phyloP scores from a whole-genome alignment of 2,113 vertebrate species.

The Carlito syrichta region DNA sequence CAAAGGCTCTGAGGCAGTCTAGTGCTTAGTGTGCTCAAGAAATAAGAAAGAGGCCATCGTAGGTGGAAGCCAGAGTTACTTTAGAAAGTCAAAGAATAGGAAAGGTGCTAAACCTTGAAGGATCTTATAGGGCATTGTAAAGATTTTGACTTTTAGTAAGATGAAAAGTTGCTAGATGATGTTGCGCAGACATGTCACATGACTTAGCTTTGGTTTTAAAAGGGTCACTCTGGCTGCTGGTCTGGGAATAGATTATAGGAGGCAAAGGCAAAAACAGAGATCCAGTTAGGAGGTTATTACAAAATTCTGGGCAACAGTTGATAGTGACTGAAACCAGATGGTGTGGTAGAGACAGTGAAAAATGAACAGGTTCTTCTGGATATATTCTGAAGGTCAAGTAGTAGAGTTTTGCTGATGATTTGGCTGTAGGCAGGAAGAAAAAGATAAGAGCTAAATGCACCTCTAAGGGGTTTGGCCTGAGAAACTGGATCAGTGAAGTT shows the following conservation, averaged over 20 bases:
- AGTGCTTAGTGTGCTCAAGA: not conserved
- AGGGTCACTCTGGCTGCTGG: not conserved
- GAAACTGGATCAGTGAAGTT: not conserved
- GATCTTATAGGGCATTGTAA: not conserved
- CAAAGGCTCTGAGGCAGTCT: not conserved
- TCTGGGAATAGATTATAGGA: not conserved
- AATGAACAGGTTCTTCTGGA: not conserved
- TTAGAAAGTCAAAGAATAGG: not conserved
- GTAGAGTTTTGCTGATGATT: not conserved
- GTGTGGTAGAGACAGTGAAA: not conserved
- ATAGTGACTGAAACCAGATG: not conserved
- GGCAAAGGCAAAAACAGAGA: not conserved
- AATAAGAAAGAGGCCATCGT: not conserved
- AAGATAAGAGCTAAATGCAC: not conserved
- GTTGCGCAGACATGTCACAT: not conserved
- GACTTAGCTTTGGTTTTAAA: not conserved
- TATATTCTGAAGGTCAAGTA: not conserved
- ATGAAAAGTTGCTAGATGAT: not conserved
- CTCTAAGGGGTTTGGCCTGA: not conserved
- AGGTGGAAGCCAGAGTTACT: not conserved
- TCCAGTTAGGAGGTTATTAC: not conserved
- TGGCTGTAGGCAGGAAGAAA: not conserved
- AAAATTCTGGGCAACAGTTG: not conserved
- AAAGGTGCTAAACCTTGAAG: not conserved
- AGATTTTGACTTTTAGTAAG: not conserved